These are phyloP conservation scores for Heliornis fulica DNA, from an alignment of 2,113 vertebrate species.

Conservation along the genomic window DNA sequence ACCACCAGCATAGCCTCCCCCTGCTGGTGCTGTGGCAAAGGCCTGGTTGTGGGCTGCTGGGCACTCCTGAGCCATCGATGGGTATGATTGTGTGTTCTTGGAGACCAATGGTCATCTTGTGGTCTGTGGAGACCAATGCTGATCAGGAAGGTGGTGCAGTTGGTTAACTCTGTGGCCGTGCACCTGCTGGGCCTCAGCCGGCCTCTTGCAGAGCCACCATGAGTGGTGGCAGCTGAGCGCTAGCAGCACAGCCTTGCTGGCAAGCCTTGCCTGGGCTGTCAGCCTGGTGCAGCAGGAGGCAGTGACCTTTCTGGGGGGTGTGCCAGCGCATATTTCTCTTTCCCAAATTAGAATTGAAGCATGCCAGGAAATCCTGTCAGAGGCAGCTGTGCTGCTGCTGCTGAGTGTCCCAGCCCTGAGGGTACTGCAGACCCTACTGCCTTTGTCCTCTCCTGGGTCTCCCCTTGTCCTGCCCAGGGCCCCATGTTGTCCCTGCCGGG, in stretches of 20 bases:
- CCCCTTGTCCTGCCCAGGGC: background rate
- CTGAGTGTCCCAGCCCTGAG: background rate
- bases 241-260: fast-evolving
- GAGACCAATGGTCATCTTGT: no score
- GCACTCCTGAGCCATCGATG: fast-evolving
- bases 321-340: background rate
- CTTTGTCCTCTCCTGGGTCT: background rate
- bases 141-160: fast-evolving
- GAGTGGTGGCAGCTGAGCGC: fast-evolving
- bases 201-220: fast-evolving
- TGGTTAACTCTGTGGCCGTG: fast-evolving
- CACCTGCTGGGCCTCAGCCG: fast-evolving
- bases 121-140: fast-evolving
- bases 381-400: background rate
- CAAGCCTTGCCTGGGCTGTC: background rate
- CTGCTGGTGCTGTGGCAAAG: fast-evolving
- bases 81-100: no score
- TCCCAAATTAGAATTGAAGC: constrained; percentile 2
- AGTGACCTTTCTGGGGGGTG: background rate
- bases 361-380: background rate
- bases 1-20: fast-evolving
- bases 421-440: background rate
- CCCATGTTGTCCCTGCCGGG: fast-evolving
- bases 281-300: background rate
- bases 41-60: background rate